phyloP scores from a whole-genome alignment of 1,140 invertebrate species.

The Panonychus citri region DNA sequence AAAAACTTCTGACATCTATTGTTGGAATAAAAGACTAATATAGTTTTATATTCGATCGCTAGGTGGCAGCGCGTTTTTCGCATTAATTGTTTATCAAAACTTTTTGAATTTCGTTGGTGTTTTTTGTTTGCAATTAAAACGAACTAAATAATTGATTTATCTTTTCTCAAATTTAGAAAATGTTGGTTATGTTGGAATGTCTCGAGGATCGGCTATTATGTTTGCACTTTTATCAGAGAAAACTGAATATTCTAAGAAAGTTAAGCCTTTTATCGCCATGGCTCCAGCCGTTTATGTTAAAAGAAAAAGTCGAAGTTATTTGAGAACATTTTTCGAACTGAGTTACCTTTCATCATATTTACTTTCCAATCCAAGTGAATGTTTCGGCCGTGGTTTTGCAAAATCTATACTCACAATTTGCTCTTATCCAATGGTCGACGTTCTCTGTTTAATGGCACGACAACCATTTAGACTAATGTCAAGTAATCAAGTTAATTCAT shows the following conservation, averaged over 20 bases:
- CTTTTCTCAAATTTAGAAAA: background rate
- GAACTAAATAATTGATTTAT: too few relatives aligned
- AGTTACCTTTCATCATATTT: background rate
- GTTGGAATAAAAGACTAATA: too few relatives aligned
- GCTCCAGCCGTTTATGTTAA: slow-evolving; percentile 38
- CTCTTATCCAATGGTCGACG: background rate
- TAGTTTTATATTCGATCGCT: too few relatives aligned
- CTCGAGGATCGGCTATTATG: slow-evolving; percentile 36
- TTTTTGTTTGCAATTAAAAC: background rate
- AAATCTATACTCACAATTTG: too few relatives aligned
- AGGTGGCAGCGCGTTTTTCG: too few relatives aligned
- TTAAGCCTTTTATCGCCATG: slow-evolving; percentile 31
- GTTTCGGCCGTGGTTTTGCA: background rate
- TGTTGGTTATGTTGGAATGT: slow-evolving; percentile 34
- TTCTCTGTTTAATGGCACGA: background rate
- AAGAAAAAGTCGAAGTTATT: background rate
- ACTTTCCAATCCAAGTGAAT: background rate
- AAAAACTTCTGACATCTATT: too few relatives aligned
- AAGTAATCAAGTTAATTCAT: background rate
- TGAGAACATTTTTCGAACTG: background rate
- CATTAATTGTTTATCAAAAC: too few relatives aligned
- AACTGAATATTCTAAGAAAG: slow-evolving; percentile 38
- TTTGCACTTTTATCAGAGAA: slow-evolving; percentile 34
- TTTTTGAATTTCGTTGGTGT: too few relatives aligned
- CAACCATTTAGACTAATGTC: too few relatives aligned